Evolutionary conservation across 2,888 invertebrate genomes (phyloP).

Genomic region (Limenitis camilla): DNA sequence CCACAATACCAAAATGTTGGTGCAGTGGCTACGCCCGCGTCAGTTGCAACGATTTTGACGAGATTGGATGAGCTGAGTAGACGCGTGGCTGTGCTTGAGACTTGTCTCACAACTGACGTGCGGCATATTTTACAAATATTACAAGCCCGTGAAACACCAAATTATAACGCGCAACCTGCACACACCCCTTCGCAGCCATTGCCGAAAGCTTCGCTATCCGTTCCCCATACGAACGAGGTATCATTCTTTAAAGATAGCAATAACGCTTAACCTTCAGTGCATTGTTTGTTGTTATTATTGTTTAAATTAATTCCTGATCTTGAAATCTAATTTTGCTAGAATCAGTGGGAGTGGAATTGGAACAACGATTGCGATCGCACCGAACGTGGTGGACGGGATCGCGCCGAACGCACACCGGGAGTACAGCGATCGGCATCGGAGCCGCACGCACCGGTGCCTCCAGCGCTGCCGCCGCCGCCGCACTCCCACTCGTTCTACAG

Average conservation of each 20-base stretch:
- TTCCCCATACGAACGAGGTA: slow-evolving; percentile 53
- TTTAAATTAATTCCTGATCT: no score
- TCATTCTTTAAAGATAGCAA: not conserved
- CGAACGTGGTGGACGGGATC: slow-evolving; percentile 34
- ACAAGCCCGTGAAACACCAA: slow-evolving; percentile 60
- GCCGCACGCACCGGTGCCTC: slow-evolving; percentile 74
- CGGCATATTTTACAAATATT: slow-evolving; percentile 80
- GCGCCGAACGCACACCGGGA: slow-evolving; percentile 60
- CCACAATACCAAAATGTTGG: slow-evolving; percentile 69
- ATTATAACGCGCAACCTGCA: slow-evolving; percentile 44
- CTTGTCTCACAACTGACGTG: slow-evolving; percentile 82
- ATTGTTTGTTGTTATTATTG: no score
- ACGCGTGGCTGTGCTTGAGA: slow-evolving; percentile 81
- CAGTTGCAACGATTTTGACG: slow-evolving; percentile 73
- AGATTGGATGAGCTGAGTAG: slow-evolving; percentile 81
- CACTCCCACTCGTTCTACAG: slow-evolving; percentile 73
- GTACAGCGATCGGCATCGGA: slow-evolving; percentile 77
- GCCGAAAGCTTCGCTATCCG: slow-evolving; percentile 59
- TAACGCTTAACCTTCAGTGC: not conserved
- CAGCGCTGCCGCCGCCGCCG: slow-evolving; percentile 66
- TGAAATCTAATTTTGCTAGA: slow-evolving; percentile 16
- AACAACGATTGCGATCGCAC: slow-evolving; percentile 44
- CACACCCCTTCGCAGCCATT: slow-evolving; percentile 58
- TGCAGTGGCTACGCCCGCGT: slow-evolving; percentile 49
- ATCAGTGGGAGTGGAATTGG: slow-evolving; percentile 67